Percentiles rank a stretch among this genome's conserved stretches.
Evolutionary conservation across 2,113 vertebrate species (phyloP).

Genomic region (Salvelinus fontinalis): DNA sequence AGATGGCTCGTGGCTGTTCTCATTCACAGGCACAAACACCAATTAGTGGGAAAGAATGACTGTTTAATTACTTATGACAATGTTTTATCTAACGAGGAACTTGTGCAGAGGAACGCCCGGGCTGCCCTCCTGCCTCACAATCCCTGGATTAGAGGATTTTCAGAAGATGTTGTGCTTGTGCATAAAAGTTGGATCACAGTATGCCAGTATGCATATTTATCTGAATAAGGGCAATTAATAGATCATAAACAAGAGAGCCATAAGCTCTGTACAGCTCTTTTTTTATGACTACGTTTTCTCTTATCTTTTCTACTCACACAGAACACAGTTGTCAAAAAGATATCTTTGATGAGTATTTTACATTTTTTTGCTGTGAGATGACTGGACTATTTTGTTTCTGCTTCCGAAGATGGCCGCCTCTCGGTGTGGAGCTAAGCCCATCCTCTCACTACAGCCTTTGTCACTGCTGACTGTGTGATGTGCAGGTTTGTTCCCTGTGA

Average conservation of each 20-base stretch:
- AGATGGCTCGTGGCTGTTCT: not conserved
- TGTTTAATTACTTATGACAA: constrained; percentile 15
- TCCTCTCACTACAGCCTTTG: constrained; percentile 47
- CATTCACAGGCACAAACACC: constrained; percentile 9
- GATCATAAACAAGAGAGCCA: too few relatives aligned
- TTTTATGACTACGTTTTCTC: too few relatives aligned
- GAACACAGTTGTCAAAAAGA: too few relatives aligned
- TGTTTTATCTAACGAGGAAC: constrained; percentile 19
- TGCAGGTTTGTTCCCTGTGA: constrained; percentile 10
- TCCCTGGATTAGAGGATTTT: constrained; percentile 10
- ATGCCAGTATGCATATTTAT: too few relatives aligned
- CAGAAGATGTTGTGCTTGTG: constrained; percentile 6
- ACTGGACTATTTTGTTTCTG: constrained; percentile 7
- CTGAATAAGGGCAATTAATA: too few relatives aligned
- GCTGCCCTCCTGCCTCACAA: not conserved
- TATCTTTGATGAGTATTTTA: too few relatives aligned
- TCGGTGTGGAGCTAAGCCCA: not conserved
- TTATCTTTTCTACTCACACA: too few relatives aligned
- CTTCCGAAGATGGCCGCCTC: not conserved
- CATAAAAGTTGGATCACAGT: too few relatives aligned
- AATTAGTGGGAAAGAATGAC: constrained; percentile 24
- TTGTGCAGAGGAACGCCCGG: not conserved
- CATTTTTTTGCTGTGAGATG: not conserved
- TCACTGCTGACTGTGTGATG: constrained; percentile 57
- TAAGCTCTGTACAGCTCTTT: too few relatives aligned